Percentiles rank a stretch among this genome's conserved stretches.
phyloP scores from a whole-genome alignment of 2,113 vertebrate genomes.

The Mustela nigripes region DNA sequence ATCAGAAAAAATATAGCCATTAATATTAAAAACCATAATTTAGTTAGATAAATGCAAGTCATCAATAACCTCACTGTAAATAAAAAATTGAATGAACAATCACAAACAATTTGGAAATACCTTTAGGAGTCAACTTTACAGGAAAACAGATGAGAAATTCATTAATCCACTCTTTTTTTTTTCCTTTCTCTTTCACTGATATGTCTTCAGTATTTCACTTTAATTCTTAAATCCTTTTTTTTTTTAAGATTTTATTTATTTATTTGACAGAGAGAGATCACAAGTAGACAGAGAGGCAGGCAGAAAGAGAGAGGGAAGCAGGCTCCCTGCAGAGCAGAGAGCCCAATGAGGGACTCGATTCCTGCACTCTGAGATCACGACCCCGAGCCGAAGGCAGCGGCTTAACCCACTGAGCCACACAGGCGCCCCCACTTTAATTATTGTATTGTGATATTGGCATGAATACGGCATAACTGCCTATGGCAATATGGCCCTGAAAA shows the following conservation, averaged over 20 bases:
- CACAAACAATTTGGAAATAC: conserved; percentile 63
- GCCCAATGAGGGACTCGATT: too few relatives aligned
- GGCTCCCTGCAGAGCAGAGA: too few relatives aligned
- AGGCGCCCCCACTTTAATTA: background rate
- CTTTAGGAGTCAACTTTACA: conserved; percentile 53
- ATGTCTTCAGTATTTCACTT: background rate
- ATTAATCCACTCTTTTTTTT: background rate
- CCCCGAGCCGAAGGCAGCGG: too few relatives aligned
- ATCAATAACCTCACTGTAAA: conserved; percentile 77
- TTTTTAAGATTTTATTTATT: too few relatives aligned
- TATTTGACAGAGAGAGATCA: too few relatives aligned
- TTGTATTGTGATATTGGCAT: background rate
- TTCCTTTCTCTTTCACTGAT: conserved; percentile 1
- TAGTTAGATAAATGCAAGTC: conserved; percentile 74
- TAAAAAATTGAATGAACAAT: conserved; percentile 74
- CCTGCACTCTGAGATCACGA: too few relatives aligned
- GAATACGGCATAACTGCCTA: background rate
- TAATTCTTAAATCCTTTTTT: background rate
- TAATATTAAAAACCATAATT: conserved; percentile 79
- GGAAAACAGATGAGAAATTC: conserved; percentile 52
- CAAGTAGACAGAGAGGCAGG: too few relatives aligned
- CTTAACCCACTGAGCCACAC: too few relatives aligned
- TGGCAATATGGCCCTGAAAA: background rate
- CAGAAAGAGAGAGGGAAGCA: too few relatives aligned
- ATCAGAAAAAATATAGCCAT: conserved; percentile 75